Base-by-base conservation (phyloP, 1,140 invertebrate species). In the Drosophila serrata region DNA sequence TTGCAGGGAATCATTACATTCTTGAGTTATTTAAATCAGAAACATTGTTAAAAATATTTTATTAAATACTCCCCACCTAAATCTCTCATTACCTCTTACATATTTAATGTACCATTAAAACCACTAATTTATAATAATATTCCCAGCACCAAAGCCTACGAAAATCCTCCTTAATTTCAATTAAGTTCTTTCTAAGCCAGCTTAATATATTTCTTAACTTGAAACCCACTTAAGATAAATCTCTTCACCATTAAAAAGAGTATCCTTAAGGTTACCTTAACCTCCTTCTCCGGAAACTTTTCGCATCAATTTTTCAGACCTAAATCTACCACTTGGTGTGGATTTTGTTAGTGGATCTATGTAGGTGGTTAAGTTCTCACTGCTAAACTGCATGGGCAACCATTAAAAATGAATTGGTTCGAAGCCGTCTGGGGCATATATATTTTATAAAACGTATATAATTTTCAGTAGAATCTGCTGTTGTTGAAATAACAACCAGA, bases 371-470 rank as follows among this genome's bases (percentile, higher is more conserved):
- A 35, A 42, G 48, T 42, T 37, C 13, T 15, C 27, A 24, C 19
- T 35, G 43, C 40, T 49, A 60, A 77, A 77, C 57, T 77, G 74
- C 64, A 77, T 45, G 75, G 74, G 42, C 19, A 70, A 74, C 68
- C 84, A 80, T 87, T 87, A 84, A 87, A 87, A 84, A 80, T 88
- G 80, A 87, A 88, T 88, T 87, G 79, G 75, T 46, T 46, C 58
- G 61, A 43, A 12, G 9, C 9, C 12, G 12, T 19, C 43, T 24
- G 43, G 45, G 84, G n/a, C n/a, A n/a, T 80, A 75, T 75, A 75
- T 84, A 75, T 84, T 81, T 85, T 62, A 85, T 64, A 68, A 53
- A 85, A 64, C 70, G 76, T 72, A 85, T 68, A 77, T 69, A 45
- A 74, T 85, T 85, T 82, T 84, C 73, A 51, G 67, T 59, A 42